Evolutionary conservation across 2,888 invertebrate genomes (phyloP).

Genomic region (Eilema caniola): DNA sequence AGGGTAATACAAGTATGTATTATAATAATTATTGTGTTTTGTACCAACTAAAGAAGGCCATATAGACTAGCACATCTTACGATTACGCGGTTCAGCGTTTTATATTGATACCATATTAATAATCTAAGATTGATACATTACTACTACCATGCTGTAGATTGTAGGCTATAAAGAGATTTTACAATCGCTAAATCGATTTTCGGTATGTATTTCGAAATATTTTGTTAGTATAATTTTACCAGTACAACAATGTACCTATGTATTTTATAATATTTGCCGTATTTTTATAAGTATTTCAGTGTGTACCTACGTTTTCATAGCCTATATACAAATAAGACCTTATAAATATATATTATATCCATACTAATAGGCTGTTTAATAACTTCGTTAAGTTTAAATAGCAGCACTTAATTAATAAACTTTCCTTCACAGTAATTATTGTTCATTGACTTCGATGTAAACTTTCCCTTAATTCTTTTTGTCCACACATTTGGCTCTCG

Average conservation of each 20-base stretch:
- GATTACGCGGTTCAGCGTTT: not conserved
- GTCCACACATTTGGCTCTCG: conserved; percentile 52
- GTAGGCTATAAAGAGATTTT: not conserved
- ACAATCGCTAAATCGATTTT: not conserved
- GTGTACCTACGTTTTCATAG: not conserved
- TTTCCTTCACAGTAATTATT: conserved; percentile 49
- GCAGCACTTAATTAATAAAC: conserved; percentile 47
- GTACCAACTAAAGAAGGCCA: not conserved
- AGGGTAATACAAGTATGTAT: not conserved
- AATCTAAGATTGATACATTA: not conserved
- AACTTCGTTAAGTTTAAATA: conserved; percentile 41
- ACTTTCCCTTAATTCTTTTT: conserved; percentile 49
- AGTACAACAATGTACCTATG: not conserved
- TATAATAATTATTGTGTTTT: not conserved
- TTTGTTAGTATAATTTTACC: too few relatives aligned
- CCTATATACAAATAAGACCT: not conserved
- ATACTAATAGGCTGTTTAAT: conserved; percentile 45
- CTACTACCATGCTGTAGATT: not conserved
- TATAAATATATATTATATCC: not conserved
- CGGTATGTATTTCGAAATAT: not conserved
- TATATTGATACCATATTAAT: too few relatives aligned
- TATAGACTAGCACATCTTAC: not conserved
- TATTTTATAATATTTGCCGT: not conserved
- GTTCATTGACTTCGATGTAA: conserved; percentile 44
- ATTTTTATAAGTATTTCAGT: not conserved